Evolutionary conservation across 2,113 vertebrate species (phyloP).

Genomic region (Spheniscus mendiculus): DNA sequence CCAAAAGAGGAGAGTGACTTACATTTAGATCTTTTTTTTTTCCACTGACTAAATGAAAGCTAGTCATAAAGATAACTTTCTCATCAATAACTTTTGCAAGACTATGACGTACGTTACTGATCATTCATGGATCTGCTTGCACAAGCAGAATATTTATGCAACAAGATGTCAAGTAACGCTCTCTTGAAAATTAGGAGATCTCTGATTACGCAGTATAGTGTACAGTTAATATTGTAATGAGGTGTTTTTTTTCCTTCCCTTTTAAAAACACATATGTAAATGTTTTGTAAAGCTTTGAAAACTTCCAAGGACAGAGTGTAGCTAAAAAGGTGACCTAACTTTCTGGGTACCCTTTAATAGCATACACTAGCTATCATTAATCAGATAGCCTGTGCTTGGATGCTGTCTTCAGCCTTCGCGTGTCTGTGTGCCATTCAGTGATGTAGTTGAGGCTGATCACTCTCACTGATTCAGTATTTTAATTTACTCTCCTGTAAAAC

Average conservation of each 20-base stretch:
- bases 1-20: neutral
- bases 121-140: neutral
- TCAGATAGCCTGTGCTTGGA: neutral
- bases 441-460: neutral
- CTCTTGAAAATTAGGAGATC: neutral
- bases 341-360: neutral
- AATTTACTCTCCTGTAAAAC: neutral
- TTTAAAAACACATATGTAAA: neutral
- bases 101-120: neutral
- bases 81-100: neutral
- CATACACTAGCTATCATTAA: neutral
- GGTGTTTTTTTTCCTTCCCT: fast-evolving
- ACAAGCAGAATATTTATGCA: neutral
- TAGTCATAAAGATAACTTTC: neutral
- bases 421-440: neutral
- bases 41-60: neutral
- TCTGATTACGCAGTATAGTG: neutral
- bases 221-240: neutral
- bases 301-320: neutral
- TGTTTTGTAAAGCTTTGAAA: neutral
- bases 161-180: neutral
- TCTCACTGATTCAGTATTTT: neutral
- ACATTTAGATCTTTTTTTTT: neutral
- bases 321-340: neutral
- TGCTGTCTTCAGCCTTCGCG: neutral